phyloP scores from a whole-genome alignment of 2,797 vertebrate species.

The Gallinago stenura region DNA sequence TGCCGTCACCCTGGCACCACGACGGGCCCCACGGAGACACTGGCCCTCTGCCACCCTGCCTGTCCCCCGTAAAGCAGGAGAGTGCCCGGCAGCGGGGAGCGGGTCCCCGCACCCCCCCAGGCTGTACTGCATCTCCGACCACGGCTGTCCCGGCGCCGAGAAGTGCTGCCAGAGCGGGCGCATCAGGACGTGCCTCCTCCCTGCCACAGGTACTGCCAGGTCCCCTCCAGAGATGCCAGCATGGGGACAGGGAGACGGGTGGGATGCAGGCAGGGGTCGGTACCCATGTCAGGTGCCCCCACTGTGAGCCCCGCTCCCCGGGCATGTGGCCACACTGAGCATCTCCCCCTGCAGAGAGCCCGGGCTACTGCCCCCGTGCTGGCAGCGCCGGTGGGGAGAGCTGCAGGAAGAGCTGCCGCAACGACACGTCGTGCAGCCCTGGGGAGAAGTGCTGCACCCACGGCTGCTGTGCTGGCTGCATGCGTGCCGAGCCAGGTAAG shows the following conservation, averaged over 20 bases:
- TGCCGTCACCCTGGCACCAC: background rate
- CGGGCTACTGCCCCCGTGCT: background rate
- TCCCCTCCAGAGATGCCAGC: background rate
- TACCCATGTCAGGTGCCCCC: rapidly evolving
- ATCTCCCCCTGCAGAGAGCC: slow-evolving; percentile 10
- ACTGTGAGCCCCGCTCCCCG: rapidly evolving
- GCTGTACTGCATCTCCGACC: slow-evolving; percentile 33
- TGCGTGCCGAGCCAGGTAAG: background rate
- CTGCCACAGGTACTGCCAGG: background rate
- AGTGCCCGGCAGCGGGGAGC: rapidly evolving
- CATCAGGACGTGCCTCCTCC: slow-evolving; percentile 35
- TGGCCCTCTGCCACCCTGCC: background rate
- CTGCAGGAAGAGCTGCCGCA: background rate
- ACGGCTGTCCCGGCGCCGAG: slow-evolving; percentile 7
- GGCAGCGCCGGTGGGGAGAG: rapidly evolving
- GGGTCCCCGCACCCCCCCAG: rapidly evolving
- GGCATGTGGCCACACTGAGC: rapidly evolving
- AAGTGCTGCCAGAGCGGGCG: slow-evolving; percentile 4
- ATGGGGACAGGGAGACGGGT: rapidly evolving
- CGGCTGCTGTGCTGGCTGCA: background rate
- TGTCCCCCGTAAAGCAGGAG: background rate
- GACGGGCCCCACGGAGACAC: rapidly evolving
- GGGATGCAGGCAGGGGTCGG: background rate
- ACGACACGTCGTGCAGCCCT: rapidly evolving
- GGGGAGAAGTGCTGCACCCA: slow-evolving; percentile 29